Conservation (phyloP, 2,797 vertebrate species). For the Tragopan temminckii region DNA sequence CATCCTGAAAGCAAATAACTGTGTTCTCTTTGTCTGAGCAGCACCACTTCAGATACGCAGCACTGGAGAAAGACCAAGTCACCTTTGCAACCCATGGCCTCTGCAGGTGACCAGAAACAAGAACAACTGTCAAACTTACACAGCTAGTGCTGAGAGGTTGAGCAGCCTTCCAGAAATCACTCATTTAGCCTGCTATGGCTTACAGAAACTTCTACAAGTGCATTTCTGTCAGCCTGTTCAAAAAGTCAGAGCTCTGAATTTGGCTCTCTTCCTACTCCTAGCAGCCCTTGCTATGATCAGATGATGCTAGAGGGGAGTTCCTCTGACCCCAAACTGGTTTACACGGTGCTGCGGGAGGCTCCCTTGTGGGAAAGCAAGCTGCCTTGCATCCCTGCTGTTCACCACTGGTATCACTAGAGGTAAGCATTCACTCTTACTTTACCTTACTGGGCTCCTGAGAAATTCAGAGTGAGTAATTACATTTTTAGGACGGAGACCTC, state of each 20-base stretch:
- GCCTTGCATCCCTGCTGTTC: background rate
- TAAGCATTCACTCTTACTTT: background rate
- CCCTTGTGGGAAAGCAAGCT: fast-evolving
- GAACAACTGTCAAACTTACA: background rate
- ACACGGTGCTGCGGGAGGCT: background rate
- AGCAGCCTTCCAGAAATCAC: background rate
- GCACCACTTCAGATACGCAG: background rate
- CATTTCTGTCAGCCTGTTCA: background rate
- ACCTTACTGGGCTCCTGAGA: background rate
- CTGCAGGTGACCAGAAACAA: background rate
- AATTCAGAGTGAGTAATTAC: background rate
- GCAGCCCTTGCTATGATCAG: background rate
- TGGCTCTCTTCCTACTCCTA: background rate
- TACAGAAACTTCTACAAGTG: background rate
- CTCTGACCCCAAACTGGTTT: background rate
- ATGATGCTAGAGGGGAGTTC: background rate
- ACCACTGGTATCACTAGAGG: background rate
- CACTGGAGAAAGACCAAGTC: background rate
- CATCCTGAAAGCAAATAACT: background rate
- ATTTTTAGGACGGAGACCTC: background rate
- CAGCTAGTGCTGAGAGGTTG: background rate
- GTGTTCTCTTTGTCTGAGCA: background rate
- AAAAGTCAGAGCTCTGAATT: background rate
- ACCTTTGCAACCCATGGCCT: background rate
- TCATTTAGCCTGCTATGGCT: background rate